phyloP scores from a whole-genome alignment of 2,888 invertebrate genomes.

The Lithophane leautieri region DNA sequence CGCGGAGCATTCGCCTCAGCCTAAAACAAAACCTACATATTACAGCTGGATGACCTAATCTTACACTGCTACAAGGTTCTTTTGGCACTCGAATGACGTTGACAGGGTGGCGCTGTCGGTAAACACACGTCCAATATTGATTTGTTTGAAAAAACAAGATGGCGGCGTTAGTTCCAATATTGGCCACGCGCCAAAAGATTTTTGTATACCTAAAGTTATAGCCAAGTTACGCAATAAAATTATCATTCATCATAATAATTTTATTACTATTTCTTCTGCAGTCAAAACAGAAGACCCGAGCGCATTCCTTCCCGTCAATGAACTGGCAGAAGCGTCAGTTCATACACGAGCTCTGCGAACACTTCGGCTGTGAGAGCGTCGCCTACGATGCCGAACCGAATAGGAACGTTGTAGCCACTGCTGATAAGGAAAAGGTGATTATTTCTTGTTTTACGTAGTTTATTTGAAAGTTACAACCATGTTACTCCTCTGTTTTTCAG shows the following conservation, averaged over 20 bases:
- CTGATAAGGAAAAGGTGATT: slow-evolving; percentile 93
- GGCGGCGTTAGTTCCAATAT: too few relatives aligned
- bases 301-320: slow-evolving; percentile 98
- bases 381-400: slow-evolving; percentile 99
- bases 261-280: slow-evolving; percentile 68
- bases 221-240: neutral
- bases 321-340: slow-evolving; percentile 97
- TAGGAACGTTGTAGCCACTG: slow-evolving; percentile 98
- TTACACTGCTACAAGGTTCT: too few relatives aligned
- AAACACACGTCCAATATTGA: too few relatives aligned
- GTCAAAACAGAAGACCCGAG: slow-evolving; percentile 95
- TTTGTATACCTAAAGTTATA: too few relatives aligned
- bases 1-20: too few relatives aligned
- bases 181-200: too few relatives aligned
- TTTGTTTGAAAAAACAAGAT: too few relatives aligned
- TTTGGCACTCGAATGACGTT: too few relatives aligned
- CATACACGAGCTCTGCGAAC: slow-evolving; percentile 98
- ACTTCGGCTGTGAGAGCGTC: slow-evolving; percentile 98
- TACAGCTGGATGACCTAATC: too few relatives aligned
- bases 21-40: too few relatives aligned
- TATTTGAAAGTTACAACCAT: neutral
- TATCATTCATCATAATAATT: neutral
- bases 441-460: neutral
- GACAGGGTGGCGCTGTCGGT: too few relatives aligned
- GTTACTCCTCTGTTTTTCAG: neutral